Base-by-base conservation (phyloP, 2,113 vertebrate genomes). In the Cygnus atratus region DNA sequence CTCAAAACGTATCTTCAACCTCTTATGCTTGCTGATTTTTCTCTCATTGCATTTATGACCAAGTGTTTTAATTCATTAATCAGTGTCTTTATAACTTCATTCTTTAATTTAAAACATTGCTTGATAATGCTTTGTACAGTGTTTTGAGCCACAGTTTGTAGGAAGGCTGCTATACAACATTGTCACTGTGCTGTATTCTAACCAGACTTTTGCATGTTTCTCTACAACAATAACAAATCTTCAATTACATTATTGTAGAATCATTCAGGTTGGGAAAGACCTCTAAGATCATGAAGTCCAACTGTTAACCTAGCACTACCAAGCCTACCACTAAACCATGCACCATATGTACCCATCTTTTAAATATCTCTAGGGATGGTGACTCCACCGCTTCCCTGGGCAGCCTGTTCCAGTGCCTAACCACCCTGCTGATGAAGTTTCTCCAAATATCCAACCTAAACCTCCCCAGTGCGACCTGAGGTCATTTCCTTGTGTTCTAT, bases 11-110 rank as follows among this genome's bases (percentile, higher is more conserved):
- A 54, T 65, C 73, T 92, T 82, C 66, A 92, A 84, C 67, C 75
- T 94, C 91, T 93, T 92, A 71, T 84, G 63, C 70, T 91, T 96
- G 54, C 96, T 97, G 82, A 92, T 96, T 96, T 95, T 92, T 81
- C 75, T 92, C 82, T 93, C 58, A 48, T 33, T 97, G 91, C 91
- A 96, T 96, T 97, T 97, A 97, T 93, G 79, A 84, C 92, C 80
- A 92, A 95, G 89, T 93, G 43, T 62, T 97, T 97, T 94, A 96
- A 96, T 95, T 96, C 97, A 96, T 97, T 97, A 95, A 96, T 96
- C 72, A 73, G 63, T 91, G 80, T 94, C 72, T 97, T 97, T 97
- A 43, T 90, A 96, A 87, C 84, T 93, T 41, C 3, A 25, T 95
- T 96, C 89, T 74, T 58, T 95, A 95, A 96, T 95, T 96, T 93